A percentile compares a stretch with the other conserved stretches of the same genome.
Evolutionary conservation across 2,113 vertebrate species (phyloP).

Genomic region (Syngnathus floridae): DNA sequence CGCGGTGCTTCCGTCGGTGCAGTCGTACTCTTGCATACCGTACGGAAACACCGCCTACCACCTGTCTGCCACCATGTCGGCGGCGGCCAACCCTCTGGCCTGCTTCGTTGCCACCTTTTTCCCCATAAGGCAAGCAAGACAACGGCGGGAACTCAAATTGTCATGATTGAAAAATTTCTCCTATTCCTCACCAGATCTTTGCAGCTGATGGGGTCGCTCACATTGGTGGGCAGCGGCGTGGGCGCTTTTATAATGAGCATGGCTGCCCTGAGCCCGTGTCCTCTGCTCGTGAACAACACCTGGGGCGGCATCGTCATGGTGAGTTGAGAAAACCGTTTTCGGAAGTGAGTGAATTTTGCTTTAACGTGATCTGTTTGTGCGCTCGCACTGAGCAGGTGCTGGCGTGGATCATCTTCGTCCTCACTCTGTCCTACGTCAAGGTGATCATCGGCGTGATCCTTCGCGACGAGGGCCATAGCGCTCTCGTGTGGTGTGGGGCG

Average conservation of each 20-base stretch:
- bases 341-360: background rate
- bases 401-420: constrained; percentile 71
- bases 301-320: constrained; percentile 68
- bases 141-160: too few relatives aligned
- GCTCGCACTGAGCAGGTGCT: constrained; percentile 58
- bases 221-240: constrained; percentile 47
- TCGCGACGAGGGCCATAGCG: constrained; percentile 75
- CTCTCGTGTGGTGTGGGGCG: constrained; percentile 78
- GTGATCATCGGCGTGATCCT: constrained; percentile 76
- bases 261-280: constrained; percentile 73
- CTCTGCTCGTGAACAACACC: constrained; percentile 49
- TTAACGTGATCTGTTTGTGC: background rate
- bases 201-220: constrained; percentile 61
- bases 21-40: constrained; percentile 79
- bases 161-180: background rate
- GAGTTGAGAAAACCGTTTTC: constrained; percentile 28
- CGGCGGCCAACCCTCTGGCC: constrained; percentile 75
- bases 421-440: constrained; percentile 76
- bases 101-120: constrained; percentile 75
- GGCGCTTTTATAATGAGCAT: constrained; percentile 67
- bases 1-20: constrained; percentile 72
- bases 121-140: constrained; percentile 61
- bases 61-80: constrained; percentile 68
- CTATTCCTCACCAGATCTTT: constrained; percentile 60
- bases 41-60: constrained; percentile 75